Conservation (phyloP, 2,797 vertebrate species). For the Pteropus rufus region DNA sequence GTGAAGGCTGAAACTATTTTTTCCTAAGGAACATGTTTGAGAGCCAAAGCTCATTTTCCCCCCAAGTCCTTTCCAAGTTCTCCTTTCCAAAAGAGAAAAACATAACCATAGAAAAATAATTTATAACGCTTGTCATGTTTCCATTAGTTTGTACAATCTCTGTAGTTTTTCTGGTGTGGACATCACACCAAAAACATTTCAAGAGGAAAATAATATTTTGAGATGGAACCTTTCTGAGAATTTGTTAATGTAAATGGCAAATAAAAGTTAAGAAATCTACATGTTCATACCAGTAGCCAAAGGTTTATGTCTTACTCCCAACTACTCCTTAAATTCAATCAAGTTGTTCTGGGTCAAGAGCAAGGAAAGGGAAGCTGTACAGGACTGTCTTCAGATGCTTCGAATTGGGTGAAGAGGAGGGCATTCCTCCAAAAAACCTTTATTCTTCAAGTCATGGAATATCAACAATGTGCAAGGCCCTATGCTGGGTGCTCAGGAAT, state of each 20-base stretch:
- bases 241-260: not conserved
- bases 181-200: not conserved
- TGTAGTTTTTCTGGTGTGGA: not conserved
- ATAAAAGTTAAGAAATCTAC: not conserved
- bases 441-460: not conserved
- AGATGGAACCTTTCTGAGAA: not conserved
- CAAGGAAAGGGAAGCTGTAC: not conserved
- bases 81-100: not conserved
- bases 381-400: not conserved
- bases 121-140: not conserved
- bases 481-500: not conserved
- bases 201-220: not conserved
- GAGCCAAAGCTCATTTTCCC: not conserved
- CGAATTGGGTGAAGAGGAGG: not conserved
- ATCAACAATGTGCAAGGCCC: no score
- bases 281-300: not conserved
- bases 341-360: not conserved
- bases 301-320: not conserved
- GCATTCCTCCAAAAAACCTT: not conserved
- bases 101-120: not conserved
- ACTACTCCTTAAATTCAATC: not conserved
- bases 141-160: not conserved
- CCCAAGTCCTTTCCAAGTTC: not conserved
- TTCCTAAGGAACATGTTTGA: not conserved
- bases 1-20: not conserved